Percentiles rank a stretch among this genome's conserved stretches.
Conservation (phyloP, 2,113 vertebrate genomes). For the Amazona guildingii region DNA sequence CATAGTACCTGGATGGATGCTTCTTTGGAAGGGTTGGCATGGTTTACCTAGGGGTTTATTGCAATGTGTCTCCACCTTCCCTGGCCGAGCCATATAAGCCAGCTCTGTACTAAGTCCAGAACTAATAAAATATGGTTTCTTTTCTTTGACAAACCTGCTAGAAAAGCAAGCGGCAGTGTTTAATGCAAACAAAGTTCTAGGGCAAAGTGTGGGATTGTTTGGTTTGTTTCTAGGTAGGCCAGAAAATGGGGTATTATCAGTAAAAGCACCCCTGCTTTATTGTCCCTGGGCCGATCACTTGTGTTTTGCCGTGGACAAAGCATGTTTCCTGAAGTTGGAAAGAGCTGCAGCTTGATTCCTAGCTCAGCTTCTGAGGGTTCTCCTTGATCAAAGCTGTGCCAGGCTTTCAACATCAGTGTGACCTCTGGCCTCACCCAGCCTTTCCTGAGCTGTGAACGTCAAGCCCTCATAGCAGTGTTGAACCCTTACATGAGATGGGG, state of each 20-base stretch:
- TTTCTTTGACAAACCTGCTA: conserved; percentile 39
- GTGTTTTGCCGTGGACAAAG: background rate
- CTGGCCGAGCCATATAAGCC: background rate
- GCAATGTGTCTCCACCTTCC: background rate
- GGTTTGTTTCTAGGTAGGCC: background rate
- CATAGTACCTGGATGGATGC: background rate
- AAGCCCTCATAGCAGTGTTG: background rate
- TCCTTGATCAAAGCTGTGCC: background rate
- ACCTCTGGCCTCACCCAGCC: background rate
- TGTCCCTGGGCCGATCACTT: background rate
- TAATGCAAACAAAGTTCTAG: conserved; percentile 31
- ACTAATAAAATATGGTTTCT: conserved; percentile 36
- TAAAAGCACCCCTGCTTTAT: background rate
- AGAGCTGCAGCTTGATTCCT: background rate
- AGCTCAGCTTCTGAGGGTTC: background rate
- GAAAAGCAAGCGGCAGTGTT: conserved; percentile 17
- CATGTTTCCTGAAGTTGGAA: background rate
- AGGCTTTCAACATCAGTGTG: background rate
- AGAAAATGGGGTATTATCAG: conserved; percentile 11
- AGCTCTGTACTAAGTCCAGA: conserved; percentile 19
- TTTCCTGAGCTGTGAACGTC: background rate
- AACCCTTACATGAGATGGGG: background rate
- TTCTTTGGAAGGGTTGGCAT: background rate
- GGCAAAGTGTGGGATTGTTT: conserved; percentile 8
- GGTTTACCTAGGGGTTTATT: conserved; percentile 24